Base-by-base conservation (phyloP, 2,797 vertebrate species). In the Philypnodon macrostomus region DNA sequence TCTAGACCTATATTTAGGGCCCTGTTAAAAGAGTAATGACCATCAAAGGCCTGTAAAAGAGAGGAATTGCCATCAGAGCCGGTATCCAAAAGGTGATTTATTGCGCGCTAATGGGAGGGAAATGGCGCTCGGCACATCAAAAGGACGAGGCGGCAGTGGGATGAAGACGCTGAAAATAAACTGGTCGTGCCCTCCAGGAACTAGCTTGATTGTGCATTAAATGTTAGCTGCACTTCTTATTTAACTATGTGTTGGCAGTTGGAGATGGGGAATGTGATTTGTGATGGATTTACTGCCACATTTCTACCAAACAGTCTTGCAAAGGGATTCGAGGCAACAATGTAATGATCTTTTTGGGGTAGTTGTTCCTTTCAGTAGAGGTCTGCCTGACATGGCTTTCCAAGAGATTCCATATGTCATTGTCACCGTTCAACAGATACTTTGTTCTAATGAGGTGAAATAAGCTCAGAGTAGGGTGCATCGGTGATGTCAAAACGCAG, bases 11-110 rank as follows among this genome's bases (percentile, higher is more conserved):
- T 84, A 89, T 88, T 87, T 90, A 90, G 87, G n/a, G 82, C 81
- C 73, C 83, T 86, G 83, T 83, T 89, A 87, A 86, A 89, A 89
- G 87, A 89, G 81, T 88, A 89, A 90, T 90, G 88, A 84, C 86
- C 81, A 88, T 89, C 85, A 87, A 87, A 85, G 84, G 80, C 78
- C 80, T 74, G 82, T 86, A 80, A 82, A 83, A 82, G 83, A 77
- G 78, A 85, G 78, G 83, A 86, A 89, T 85, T 77, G 81, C 79
- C 83, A 80, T 85, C 75, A 78, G 72, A 75, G 79, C 58, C 62
- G 13, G n/a, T 83, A 85, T 88, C 81, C 81, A 83, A 87, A 86
- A 85, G 81, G 84, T 85, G 85, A 88, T 88, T 89, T 85, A 90
- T 90, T 81, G 80, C 74, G 66, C 46, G 66, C 75, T 89, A 84